Evolutionary conservation across 2,113 vertebrate genomes (phyloP), one percentile per base, ranked within the genome.

Genomic region (Ctenodactylus gundi): DNA sequence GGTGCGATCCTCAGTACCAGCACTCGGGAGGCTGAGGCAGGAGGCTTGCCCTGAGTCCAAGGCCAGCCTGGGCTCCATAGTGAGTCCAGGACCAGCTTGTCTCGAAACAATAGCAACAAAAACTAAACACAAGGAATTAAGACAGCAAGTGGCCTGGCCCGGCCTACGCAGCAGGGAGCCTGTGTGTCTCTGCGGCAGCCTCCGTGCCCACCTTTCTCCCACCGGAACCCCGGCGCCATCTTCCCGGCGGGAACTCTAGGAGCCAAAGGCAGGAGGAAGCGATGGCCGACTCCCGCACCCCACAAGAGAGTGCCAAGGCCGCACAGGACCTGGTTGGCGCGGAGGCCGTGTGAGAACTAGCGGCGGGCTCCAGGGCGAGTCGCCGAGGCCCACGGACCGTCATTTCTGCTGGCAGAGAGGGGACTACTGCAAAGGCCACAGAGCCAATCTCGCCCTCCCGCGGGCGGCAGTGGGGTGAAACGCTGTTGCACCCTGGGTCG

Each of bases 211-310:
- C 12, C 12, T 44, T 49, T 55, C 68, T 21, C n/a, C n/a, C 17
- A 44, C 3, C 17, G 21, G 62, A 81, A 36, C 15, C 31, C 7
- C 67, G 55, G 62, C 53, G 72, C 2, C 39, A 4, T 36, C 57
- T 60, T 65, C 90, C 72, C 17, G 4, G 7, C 2, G n/a, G 64
- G 67, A 39, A 36, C 39, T 31, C 57, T 2, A 8, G 1, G 20
- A 46, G 10, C 46, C 55, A 21, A 36, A 62, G 60, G 12, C 41
- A 11, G 21, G 12, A 44, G 62, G 10, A 77, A 67, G 53, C 25
- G 3, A 25, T 49, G 6, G 13, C 4, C 0, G 4, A 39, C 27
- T 7, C 29, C 80, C 39, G 7, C 23, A 44, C n/a, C 21, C 4
- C 7, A 68, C n/a, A 81, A 31, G 25, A 9, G 13, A 55, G 65